Conservation (phyloP, 2,797 vertebrate species). For the Pogoniulus pusillus region DNA sequence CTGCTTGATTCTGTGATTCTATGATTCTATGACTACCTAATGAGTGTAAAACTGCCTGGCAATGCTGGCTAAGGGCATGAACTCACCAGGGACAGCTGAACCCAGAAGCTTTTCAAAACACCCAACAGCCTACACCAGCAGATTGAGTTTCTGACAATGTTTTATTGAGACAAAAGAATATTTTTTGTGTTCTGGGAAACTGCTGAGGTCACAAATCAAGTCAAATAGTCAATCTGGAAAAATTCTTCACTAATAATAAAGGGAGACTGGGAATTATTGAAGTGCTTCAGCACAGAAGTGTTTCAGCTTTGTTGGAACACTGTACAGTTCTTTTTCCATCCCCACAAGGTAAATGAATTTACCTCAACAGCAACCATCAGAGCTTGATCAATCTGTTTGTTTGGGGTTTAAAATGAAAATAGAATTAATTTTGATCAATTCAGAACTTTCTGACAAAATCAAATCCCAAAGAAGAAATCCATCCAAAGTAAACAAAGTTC, state of each 20-base stretch:
- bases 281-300: neutral
- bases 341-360: neutral
- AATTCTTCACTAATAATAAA: neutral
- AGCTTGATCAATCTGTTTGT: neutral
- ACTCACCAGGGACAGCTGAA: neutral
- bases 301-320: neutral
- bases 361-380: neutral
- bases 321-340: neutral
- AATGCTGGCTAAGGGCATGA: neutral
- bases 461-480: neutral
- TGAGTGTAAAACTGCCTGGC: neutral
- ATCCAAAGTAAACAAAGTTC: rapidly evolving
- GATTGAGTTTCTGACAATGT: neutral
- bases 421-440: neutral
- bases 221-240: neutral
- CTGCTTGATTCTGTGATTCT: too few relatives aligned
- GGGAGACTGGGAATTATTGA: neutral
- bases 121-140: neutral
- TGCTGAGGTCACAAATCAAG: neutral
- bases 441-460: neutral
- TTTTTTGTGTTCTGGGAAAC: neutral
- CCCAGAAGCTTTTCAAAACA: neutral
- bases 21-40: too few relatives aligned
- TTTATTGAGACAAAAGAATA: neutral
- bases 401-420: neutral